Evolutionary conservation across 2,113 vertebrate species (phyloP), one percentile per base, ranked within the genome.

Genomic region (Trochalopteron elliotii): DNA sequence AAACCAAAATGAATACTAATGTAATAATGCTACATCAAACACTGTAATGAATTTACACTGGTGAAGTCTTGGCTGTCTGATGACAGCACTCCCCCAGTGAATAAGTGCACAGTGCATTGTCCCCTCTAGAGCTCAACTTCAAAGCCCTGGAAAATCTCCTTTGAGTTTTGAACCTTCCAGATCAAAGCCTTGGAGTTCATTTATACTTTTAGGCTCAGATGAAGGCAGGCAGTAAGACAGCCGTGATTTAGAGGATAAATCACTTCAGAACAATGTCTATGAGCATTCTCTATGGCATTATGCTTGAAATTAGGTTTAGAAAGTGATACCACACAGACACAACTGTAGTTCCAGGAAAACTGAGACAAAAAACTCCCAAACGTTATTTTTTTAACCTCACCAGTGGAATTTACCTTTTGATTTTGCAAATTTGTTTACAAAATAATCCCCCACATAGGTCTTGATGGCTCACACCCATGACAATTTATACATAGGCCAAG

Each of bases 191-290:
- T 96, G 93, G 94, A 96, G 98, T 93, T 97, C 98, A 98, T 98
- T 98, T 94, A 97, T 97, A 97, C 98, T 98, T 98, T 97, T 97
- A 94, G 91, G 97, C 98, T 98, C 98, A 98, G 98, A 98, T 98
- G 97, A 97, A 97, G 95, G 93, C 96, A 96, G 95, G 69, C 90
- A 92, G 86, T 65, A 92, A 95, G 95, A 95, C 95, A 96, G 95
- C 69, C 11, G 3, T 94, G 95, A 89, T 97, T 96, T 96, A 95
- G 95, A 86, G 92, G 93, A 96, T 97, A 97, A 97, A 97, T 97
- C 93, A 94, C 87, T 93, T 94, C 81, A 93, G 84, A 95, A 96
- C 93, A 95, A 95, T 69, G 75, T 93, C 79, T 77, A 85, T 60
- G 89, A 95, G 87, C 91, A 89, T 59, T 93, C 69, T 92, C 87